Evolutionary conservation across 1,140 invertebrate species (phyloP), one percentile per base, ranked within the genome.

Genomic region (Wasmannia auropunctata): DNA sequence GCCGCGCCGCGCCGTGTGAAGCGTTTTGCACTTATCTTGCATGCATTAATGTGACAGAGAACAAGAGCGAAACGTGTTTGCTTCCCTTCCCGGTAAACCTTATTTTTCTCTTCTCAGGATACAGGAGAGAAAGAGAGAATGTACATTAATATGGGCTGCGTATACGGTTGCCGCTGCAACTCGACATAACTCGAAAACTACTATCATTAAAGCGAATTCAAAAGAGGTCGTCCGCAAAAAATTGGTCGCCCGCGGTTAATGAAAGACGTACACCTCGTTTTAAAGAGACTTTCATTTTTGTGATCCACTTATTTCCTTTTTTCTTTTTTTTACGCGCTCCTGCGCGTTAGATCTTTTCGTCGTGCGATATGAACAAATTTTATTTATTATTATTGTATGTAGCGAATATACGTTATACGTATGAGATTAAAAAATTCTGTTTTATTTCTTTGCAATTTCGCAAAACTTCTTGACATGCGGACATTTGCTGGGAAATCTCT

Each of bases 171-270:
- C 31, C 14, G 76, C 62, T 54, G 16, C 58, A 34, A 43, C 76
- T 69, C 69, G 79, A 49, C 70, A 49, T 63, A 88, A 84, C 70
- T 85, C 46, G 63, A 85, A 86, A 80, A 60, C 69, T 60, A 85
- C 49, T 56, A 40, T 85, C 49, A 37, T 77, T 84, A 84, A 88
- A 72, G 16, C 37, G 43, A 56, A 46, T 69, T 46, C 37, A 83
- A 83, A 72, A 72, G 63, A 81, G 51, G 65, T 70, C 37, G 25
- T 67, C 5, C 28, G 37, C 25, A 72, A 70, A 72, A 81, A 56
- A 58, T 11, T 11, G 19, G 25, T 46, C 28, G 11, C 19, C 19
- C 3, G 51, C 49, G 25, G 65, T 58, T 81, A 22, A 80, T 56
- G 43, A 80, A 80, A 80, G 63, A 40, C 22, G 22, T 28, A 40